These are phyloP conservation scores for Rhipidura dahli DNA, from an alignment of 2,113 vertebrate genomes.

Conservation along the genomic window DNA sequence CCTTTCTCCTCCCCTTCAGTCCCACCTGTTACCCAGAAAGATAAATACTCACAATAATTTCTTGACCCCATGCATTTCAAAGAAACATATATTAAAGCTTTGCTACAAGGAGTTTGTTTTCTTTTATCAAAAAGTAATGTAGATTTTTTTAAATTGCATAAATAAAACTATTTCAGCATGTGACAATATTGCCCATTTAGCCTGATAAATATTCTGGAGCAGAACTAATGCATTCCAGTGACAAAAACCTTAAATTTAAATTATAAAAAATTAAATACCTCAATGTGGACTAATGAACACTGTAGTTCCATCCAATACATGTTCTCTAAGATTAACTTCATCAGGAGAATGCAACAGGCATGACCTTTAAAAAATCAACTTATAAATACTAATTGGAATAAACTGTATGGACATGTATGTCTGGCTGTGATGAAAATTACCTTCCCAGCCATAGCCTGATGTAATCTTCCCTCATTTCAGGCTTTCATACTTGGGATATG, in stretches of 20 bases:
- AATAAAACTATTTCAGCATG: background rate
- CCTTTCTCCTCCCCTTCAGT: background rate
- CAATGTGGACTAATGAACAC: background rate
- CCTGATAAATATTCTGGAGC: background rate
- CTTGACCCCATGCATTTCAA: background rate
- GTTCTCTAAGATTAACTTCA: background rate
- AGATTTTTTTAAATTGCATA: background rate
- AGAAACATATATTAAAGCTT: background rate
- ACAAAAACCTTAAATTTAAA: background rate
- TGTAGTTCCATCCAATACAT: background rate
- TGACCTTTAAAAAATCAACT: background rate
- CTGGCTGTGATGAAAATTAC: background rate
- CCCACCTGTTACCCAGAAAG: background rate
- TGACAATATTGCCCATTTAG: background rate
- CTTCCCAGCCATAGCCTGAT: background rate
- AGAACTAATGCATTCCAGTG: background rate
- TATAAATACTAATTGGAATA: background rate
- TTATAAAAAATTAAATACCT: background rate
- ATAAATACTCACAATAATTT: background rate
- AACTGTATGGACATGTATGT: background rate
- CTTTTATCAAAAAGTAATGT: background rate
- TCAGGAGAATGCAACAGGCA: background rate
- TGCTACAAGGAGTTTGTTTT: background rate
- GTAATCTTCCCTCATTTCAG: background rate
- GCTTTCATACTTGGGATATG: background rate